A percentile compares a stretch with the other conserved stretches of the same genome.
Conservation (phyloP, 2,113 vertebrate genomes). For the Meleagris gallopavo region DNA sequence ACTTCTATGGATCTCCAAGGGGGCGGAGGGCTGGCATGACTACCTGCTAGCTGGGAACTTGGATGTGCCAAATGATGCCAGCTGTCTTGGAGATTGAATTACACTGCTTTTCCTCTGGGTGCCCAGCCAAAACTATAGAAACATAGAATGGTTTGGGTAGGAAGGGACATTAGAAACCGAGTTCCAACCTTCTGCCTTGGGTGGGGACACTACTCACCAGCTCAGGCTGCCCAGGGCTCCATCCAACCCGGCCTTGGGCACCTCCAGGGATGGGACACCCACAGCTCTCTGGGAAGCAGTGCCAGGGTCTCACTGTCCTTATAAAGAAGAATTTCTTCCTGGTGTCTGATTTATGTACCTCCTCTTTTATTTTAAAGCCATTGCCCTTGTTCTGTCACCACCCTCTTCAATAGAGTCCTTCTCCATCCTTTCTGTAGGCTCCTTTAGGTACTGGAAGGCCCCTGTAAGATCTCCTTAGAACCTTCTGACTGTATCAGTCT, state of each 20-base stretch:
- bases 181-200: not conserved
- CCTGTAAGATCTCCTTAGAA: not conserved
- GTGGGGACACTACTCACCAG: not conserved
- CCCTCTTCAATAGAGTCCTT: not conserved
- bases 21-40: not conserved
- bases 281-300: not conserved
- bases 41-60: not conserved
- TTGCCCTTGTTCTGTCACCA: not conserved
- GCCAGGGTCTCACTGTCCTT: not conserved
- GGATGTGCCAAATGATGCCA: not conserved
- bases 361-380: not conserved
- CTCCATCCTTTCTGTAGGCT: not conserved
- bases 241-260: not conserved
- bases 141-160: not conserved
- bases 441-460: not conserved
- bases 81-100: not conserved
- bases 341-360: not conserved
- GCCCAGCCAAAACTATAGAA: not conserved
- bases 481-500: not conserved
- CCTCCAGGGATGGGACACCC: not conserved
- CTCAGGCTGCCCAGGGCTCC: no score
- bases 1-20: not conserved
- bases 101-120: not conserved
- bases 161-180: not conserved
- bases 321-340: not conserved